Evolutionary conservation across 2,888 invertebrate species (phyloP), one percentile per base, ranked within the genome.

Genomic region (Elgonia sp.): DNA sequence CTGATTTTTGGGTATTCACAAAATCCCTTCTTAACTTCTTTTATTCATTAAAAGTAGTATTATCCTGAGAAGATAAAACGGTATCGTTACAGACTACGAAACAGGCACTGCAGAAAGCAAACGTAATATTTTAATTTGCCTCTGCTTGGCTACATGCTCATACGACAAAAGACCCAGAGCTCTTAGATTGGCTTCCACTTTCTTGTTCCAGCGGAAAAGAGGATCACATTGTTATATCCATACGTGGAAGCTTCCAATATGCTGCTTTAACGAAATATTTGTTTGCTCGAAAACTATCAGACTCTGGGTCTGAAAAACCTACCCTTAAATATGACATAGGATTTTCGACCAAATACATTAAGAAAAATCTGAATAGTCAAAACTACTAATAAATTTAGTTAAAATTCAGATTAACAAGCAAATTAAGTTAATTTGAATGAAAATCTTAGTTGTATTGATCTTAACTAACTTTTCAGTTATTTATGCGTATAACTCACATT

Each of bases 141-240:
- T 62, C 57, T 81, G 12, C 72, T 65, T 65, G 69, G 53, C 40
- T 69, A 72, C 63, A 21, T 57, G 69, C 85, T 85, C 50, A 39
- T 50, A 62, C 50, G 53, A 86, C 67, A 76, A 77, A 76, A 63
- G 83, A 65, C n/a, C 40, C 42, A 1, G 37, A n/a, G 55, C 42
- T 72, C 73, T 76, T 81, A 82, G 76, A 80, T 86, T 86, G 80
- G 40, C 50, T 63, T 82, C 69, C 67, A 82, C 77, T 70, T 86
- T 82, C 46, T 62, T 81, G 46, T 53, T 72, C 18, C 55, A 20
- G n/a, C 55, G 55, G 55, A 55, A 82, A 82, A 82, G 86, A 86
- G 82, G 77, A 86, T 86, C 76, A 79, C 75, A 20, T 81, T 63
- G 81, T 81, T 81, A 57, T 76, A 70, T 72, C 80, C 81, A 75